A percentile compares a stretch with the other conserved stretches of the same genome.
Evolutionary conservation across 2,797 vertebrate genomes (phyloP).

Genomic region (Neoniphon sammara): DNA sequence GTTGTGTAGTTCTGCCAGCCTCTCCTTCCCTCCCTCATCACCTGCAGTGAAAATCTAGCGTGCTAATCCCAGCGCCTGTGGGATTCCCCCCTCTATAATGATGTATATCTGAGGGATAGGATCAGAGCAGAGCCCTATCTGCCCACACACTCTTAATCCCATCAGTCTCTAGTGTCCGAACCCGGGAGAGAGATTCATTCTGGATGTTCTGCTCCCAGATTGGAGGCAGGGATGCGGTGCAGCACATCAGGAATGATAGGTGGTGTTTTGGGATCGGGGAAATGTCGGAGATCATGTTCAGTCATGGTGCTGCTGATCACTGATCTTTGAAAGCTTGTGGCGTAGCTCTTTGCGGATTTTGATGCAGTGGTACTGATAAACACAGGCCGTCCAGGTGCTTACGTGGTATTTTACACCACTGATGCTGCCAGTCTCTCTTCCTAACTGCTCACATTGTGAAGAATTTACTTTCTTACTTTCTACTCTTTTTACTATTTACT

Average conservation of each 20-base stretch:
- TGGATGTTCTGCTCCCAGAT: slow-evolving; percentile 61
- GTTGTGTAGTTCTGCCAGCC: slow-evolving; percentile 71
- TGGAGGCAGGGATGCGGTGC: slow-evolving; percentile 52
- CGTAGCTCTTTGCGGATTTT: slow-evolving; percentile 40
- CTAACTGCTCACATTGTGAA: slow-evolving; percentile 5
- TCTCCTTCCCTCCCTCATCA: slow-evolving; percentile 73
- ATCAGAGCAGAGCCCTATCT: slow-evolving; percentile 78
- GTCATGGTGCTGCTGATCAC: slow-evolving; percentile 65
- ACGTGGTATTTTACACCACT: slow-evolving; percentile 34
- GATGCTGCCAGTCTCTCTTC: slow-evolving; percentile 30
- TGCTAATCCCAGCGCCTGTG: slow-evolving; percentile 77
- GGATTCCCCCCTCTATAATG: slow-evolving; percentile 78
- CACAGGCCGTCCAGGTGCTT: background rate
- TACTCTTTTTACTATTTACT: background rate
- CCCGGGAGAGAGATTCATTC: slow-evolving; percentile 58
- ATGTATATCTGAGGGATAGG: slow-evolving; percentile 80
- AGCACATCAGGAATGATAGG: slow-evolving; percentile 56
- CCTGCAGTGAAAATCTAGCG: slow-evolving; percentile 77
- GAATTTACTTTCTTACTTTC: slow-evolving; percentile 17
- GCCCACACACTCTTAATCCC: slow-evolving; percentile 80
- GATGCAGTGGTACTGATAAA: background rate
- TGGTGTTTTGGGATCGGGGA: slow-evolving; percentile 59
- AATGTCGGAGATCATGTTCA: slow-evolving; percentile 63
- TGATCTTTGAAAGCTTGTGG: slow-evolving; percentile 49
- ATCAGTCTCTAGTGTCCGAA: slow-evolving; percentile 76